phyloP scores from a whole-genome alignment of 1,140 invertebrate species.

The Phenacoccus solenopsis region DNA sequence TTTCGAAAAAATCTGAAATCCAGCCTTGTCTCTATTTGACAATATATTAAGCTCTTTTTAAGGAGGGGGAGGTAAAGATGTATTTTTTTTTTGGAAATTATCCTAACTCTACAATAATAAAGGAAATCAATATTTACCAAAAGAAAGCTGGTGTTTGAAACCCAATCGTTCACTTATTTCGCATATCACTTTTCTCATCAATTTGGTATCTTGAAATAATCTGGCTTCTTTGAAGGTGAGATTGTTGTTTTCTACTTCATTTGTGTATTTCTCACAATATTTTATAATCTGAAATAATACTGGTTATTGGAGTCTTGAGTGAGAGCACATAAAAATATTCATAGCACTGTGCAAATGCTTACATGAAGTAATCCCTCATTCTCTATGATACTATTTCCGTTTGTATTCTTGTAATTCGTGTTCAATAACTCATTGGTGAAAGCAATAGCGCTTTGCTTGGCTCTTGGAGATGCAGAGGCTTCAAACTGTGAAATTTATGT shows the following conservation, averaged over 20 bases:
- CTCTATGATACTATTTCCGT: neutral
- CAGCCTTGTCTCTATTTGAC: too few species aligned
- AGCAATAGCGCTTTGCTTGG: constrained; percentile 23
- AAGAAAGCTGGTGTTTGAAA: too few species aligned
- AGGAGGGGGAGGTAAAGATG: too few species aligned
- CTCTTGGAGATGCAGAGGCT: neutral
- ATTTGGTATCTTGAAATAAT: constrained; percentile 21
- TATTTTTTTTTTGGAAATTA: too few species aligned
- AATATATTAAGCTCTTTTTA: too few species aligned
- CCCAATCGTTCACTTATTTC: constrained; percentile 26
- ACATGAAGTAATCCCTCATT: neutral
- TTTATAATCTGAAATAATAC: neutral
- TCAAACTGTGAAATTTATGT: too few species aligned
- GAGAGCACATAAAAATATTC: too few species aligned
- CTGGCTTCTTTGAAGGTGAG: constrained; percentile 19
- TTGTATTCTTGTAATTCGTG: too few species aligned
- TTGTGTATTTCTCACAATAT: neutral
- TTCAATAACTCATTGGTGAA: constrained; percentile 22
- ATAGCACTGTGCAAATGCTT: too few species aligned
- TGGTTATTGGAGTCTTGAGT: neutral
- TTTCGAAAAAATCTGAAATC: too few species aligned
- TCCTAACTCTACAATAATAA: too few species aligned
- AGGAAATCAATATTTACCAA: too few species aligned
- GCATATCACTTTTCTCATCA: constrained; percentile 21
- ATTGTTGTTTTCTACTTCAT: constrained; percentile 5